Base-by-base conservation (phyloP, 2,888 invertebrate genomes). In the Nymphalis c-album region DNA sequence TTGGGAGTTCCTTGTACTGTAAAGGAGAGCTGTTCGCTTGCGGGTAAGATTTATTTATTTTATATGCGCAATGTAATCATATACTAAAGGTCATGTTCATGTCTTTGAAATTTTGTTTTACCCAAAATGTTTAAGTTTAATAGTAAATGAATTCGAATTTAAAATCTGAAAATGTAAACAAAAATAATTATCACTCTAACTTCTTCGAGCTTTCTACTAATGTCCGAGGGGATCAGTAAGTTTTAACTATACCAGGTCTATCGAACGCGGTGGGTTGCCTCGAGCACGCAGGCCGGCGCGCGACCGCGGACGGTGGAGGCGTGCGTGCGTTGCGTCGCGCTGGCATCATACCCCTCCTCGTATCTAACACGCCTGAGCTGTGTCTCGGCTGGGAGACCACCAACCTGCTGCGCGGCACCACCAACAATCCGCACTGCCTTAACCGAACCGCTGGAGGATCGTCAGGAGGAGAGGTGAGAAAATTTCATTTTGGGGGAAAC, bases 371-470 rank as follows among this genome's bases (percentile, higher is more conserved):
- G 0, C 97, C 98, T 0, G 98, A 98, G 81, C 93, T 97, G 71
- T 98, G 98, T 78, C 93, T 97, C 81, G 97, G 97, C 83, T 97
- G 96, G 94, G 98, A 98, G 87, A 96, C 96, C 10, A 94, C 93
- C 62, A 98, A 97, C 84, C 93, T 95, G 62, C 90, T 97, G 1
- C 94, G 95, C 48, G 98, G 98, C 0, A 90, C 94, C 50, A 96
- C 97, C 0, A 93, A 93, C 73, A 98, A 98, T 90, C 97, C 98
- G 0, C 97, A 97, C 83, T 94, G 97, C 79, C 91, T 94, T 1
- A 93, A 93, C 0, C 93, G 95, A 75, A 96, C 94, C 0, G 91
- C 95, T 0, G 98, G 98, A 0, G 98, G 98, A 5, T 98, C 98
- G 45, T 97, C 97, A 1, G 98, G 98, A 47, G 97, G 96, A 13